Evolutionary conservation across 2,888 invertebrate genomes (phyloP), one percentile per base, ranked within the genome.

Genomic region (Morpho achilles): DNA sequence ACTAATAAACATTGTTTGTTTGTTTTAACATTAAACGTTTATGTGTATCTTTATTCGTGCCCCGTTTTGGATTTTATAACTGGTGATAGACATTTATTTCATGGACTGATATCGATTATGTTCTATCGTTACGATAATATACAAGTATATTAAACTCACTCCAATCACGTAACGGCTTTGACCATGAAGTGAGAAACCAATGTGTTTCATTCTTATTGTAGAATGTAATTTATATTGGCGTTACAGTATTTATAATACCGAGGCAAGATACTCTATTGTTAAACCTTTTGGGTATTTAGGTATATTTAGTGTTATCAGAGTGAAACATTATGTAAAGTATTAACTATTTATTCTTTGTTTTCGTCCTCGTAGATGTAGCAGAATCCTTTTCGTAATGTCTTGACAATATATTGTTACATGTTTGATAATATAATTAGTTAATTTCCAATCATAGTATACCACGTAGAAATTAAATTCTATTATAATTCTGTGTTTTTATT

Each of bases 201-300:
- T 72, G 62, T 69, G 69, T 67, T 70, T 67, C 43, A 48, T 60
- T 60, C 57, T 57, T 54, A 45, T 8, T 44, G 16, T 49, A n/a
- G 48, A 62, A 62, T 56, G 47, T 59, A 47, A 48, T 51, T 4
- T 48, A 48, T 50, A 59, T 53, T 56, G 50, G 49, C 52, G 45
- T 10, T 5, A 32, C 43, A 43, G 7, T 43, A 9, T 43, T 43
- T 8, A 43, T 43, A 43, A 10, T 10, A 45, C 10, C 9, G 9
- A 45, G 7, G 7, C 43, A n/a, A 7, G 9, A 45, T n/a, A 45
- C n/a, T 10, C 10, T 5, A 10, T 7, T 45, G 45, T 45, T 45
- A 5, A 32, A 32, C 9, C 0, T 16, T 16, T 16, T 16, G 16
- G 1, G 43, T 43, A 45, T 10, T 1, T 32, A 32, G 32, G 4